A percentile compares a stretch with the other conserved stretches of the same genome.
Evolutionary conservation across 2,888 invertebrate species (phyloP).

Genomic region (Salpingus planirostris): DNA sequence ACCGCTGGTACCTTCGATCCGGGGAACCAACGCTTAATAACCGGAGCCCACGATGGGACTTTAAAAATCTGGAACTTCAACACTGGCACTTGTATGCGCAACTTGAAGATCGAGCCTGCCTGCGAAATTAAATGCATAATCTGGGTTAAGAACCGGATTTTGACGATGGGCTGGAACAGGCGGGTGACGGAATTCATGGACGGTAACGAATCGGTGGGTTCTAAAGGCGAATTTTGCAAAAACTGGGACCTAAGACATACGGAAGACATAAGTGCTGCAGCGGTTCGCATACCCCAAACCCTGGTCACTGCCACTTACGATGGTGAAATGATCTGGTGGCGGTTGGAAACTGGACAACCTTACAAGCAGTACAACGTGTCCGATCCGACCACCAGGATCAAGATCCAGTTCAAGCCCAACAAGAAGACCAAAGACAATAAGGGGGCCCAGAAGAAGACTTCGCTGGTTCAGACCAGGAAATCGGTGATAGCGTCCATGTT

Average conservation of each 20-base stretch:
- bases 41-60: constrained; percentile 70
- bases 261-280: constrained; percentile 66
- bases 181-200: constrained; percentile 61
- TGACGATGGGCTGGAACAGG: constrained; percentile 73
- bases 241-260: constrained; percentile 64
- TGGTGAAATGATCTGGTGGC: constrained; percentile 76
- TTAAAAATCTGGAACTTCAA: constrained; percentile 82
- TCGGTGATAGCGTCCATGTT: background rate
- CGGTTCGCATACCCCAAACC: constrained; percentile 55
- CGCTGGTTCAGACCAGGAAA: background rate
- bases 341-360: constrained; percentile 71
- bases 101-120: constrained; percentile 44
- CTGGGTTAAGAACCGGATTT: constrained; percentile 50
- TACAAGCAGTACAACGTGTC: constrained; percentile 47
- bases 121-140: constrained; percentile 47
- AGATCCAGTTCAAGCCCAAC: constrained; percentile 47
- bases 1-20: constrained; percentile 72
- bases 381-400: constrained; percentile 49
- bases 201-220: constrained; percentile 45
- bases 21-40: constrained; percentile 60
- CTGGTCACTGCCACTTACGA: constrained; percentile 69
- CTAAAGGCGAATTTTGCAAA: constrained; percentile 43
- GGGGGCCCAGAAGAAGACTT: background rate
- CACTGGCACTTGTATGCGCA: constrained; percentile 62
- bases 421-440: constrained; percentile 15